phyloP scores from a whole-genome alignment of 2,888 invertebrate genomes.

The Clanis bilineata region DNA sequence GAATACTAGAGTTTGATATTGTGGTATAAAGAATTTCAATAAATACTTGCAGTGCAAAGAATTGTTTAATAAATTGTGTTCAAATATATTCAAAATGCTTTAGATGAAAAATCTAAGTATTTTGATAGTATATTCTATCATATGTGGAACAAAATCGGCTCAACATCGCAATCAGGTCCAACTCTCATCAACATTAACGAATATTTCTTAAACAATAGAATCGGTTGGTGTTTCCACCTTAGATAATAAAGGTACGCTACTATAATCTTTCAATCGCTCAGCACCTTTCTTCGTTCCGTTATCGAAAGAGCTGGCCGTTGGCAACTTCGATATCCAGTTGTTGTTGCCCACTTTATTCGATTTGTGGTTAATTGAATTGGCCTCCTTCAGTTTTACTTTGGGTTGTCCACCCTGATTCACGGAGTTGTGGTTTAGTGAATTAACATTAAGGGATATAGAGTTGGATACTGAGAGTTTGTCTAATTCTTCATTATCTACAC shows the following conservation, averaged over 20 bases:
- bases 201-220: slow-evolving; percentile 60
- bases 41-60: background rate
- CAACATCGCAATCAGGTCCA: background rate
- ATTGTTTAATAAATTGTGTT: background rate
- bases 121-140: background rate
- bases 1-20: no score
- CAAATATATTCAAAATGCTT: background rate
- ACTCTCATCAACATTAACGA: background rate
- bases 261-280: slow-evolving; percentile 71
- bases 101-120: background rate
- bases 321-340: slow-evolving; percentile 74
- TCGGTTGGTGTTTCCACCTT: slow-evolving; percentile 71
- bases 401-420: slow-evolving; percentile 57
- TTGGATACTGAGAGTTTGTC: slow-evolving; percentile 65
- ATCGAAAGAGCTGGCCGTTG: slow-evolving; percentile 74
- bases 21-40: background rate
- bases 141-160: background rate
- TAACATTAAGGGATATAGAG: slow-evolving; percentile 66
- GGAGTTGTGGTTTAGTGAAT: slow-evolving; percentile 63
- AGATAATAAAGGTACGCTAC: slow-evolving; percentile 73
- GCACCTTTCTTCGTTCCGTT: slow-evolving; percentile 62
- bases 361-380: slow-evolving; percentile 61
- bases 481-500: slow-evolving; percentile 52
- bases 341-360: slow-evolving; percentile 73
- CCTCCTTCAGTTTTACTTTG: slow-evolving; percentile 70